These are phyloP conservation scores for Trachelus tabidus DNA, from an alignment of 2,888 invertebrate species.

Conservation along the genomic window DNA sequence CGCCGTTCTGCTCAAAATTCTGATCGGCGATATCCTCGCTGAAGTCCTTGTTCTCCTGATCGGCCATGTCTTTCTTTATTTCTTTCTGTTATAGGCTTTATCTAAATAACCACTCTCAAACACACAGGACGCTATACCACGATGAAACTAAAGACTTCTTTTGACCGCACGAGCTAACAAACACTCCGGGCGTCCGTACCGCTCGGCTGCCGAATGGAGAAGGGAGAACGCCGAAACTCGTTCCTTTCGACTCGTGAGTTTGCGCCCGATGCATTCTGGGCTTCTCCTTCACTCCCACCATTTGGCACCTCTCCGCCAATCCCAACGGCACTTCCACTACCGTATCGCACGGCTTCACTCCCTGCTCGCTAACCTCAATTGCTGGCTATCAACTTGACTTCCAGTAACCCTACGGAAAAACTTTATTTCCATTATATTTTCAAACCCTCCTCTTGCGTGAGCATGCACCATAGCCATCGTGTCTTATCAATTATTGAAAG, in stretches of 20 bases:
- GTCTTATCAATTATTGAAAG: too few species aligned
- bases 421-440: too few species aligned
- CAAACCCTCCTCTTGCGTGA: too few species aligned
- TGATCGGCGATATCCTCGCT: slow-evolving; percentile 70
- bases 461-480: too few species aligned
- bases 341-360: background rate
- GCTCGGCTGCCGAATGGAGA: slow-evolving; percentile 61
- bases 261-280: slow-evolving; percentile 49
- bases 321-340: slow-evolving; percentile 4
- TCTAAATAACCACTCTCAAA: slow-evolving; percentile 19
- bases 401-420: too few species aligned
- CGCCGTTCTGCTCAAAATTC: slow-evolving; percentile 70
- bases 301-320: slow-evolving; percentile 29
- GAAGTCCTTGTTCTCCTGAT: slow-evolving; percentile 64
- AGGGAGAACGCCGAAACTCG: slow-evolving; percentile 46
- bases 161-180: slow-evolving; percentile 18
- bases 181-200: slow-evolving; percentile 45
- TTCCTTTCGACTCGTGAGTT: slow-evolving; percentile 41
- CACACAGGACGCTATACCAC: slow-evolving; percentile 20
- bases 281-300: slow-evolving; percentile 22
- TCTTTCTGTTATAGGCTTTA: slow-evolving; percentile 22
- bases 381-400: too few species aligned
- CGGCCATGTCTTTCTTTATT: slow-evolving; percentile 49
- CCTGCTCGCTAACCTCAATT: background rate
- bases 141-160: slow-evolving; percentile 20